Conservation (phyloP, 2,888 invertebrate genomes). For the Lochmaea crataegi region DNA sequence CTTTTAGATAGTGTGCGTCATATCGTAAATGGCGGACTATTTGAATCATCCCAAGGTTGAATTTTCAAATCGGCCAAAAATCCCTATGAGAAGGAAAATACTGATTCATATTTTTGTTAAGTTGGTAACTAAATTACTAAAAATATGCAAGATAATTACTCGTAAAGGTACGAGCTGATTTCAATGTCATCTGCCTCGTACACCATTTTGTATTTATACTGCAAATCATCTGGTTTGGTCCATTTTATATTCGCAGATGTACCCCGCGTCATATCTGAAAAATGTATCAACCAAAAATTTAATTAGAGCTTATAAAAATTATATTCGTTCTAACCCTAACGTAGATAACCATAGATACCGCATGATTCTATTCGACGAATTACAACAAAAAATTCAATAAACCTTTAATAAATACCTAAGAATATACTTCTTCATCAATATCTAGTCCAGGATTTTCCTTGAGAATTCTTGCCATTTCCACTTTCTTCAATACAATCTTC, state of each 20-base stretch:
- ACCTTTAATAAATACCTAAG: slow-evolving; percentile 66
- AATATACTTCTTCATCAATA: slow-evolving; percentile 71
- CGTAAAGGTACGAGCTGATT: slow-evolving; percentile 68
- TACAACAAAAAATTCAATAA: slow-evolving; percentile 31
- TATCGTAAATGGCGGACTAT: too few species aligned
- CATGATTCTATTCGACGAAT: slow-evolving; percentile 69
- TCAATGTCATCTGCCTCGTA: slow-evolving; percentile 70
- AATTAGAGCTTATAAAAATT: background rate
- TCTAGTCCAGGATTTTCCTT: slow-evolving; percentile 71
- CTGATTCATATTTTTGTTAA: too few species aligned
- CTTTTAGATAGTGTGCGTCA: too few species aligned
- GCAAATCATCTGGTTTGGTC: slow-evolving; percentile 62
- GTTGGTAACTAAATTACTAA: too few species aligned
- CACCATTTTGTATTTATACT: slow-evolving; percentile 66
- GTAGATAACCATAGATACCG: slow-evolving; percentile 73
- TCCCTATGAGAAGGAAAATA: too few species aligned
- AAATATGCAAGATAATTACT: slow-evolving; percentile 59
- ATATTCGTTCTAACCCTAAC: slow-evolving; percentile 65
- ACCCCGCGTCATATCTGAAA: slow-evolving; percentile 72
- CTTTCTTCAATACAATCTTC: slow-evolving; percentile 67
- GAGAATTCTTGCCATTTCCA: slow-evolving; percentile 71
- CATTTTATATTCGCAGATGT: slow-evolving; percentile 72
- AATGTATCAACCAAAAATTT: background rate
- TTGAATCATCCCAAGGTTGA: too few species aligned
- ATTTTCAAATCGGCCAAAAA: too few species aligned